Percentiles rank a stretch among this genome's conserved stretches.
phyloP scores from a whole-genome alignment of 37 sponge, comb jelly and placozoan species.

The Tethya wilhelma region DNA sequence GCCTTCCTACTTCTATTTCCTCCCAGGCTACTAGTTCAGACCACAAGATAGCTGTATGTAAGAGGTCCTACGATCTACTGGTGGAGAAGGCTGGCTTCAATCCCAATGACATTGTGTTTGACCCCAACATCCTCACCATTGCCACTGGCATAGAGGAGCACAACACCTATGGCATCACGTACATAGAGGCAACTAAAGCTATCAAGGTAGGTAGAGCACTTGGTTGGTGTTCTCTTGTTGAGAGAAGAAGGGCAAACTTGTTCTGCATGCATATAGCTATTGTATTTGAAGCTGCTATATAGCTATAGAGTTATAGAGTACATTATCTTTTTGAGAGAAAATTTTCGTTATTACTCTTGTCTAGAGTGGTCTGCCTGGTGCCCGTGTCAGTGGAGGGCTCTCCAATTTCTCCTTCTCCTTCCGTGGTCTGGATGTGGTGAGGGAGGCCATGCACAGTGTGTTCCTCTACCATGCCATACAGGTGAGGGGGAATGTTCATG shows the following conservation, averaged over 20 bases:
- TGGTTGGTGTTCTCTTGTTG: too few relatives aligned
- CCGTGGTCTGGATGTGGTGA: constrained; percentile 85
- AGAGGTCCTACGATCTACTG: constrained; percentile 88
- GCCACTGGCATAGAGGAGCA: constrained; percentile 98
- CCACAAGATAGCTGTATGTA: constrained; percentile 87
- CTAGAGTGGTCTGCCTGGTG: constrained; percentile 39
- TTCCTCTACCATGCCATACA: constrained; percentile 97
- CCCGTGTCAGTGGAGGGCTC: constrained; percentile 93
- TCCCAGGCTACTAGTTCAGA: constrained; percentile 77
- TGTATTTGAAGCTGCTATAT: too few relatives aligned
- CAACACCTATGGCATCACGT: constrained; percentile 88
- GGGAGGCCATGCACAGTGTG: constrained; percentile 98
- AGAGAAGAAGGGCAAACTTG: too few relatives aligned
- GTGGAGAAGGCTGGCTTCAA: constrained; percentile 84
- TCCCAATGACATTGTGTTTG: constrained; percentile 99
- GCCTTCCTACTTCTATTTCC: background rate
- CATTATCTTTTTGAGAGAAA: background rate
- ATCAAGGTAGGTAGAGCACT: constrained; percentile 92
- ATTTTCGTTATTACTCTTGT: background rate
- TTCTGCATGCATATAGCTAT: too few relatives aligned
- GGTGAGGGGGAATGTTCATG: constrained; percentile 35
- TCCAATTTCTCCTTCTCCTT: constrained; percentile 98
- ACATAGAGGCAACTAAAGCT: constrained; percentile 79
- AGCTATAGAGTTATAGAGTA: too few relatives aligned
- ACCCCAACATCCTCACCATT: constrained; percentile 98